Percentiles rank a stretch among this genome's conserved stretches.
phyloP scores from a whole-genome alignment of 1,140 invertebrate species.

The Brachionus rubens region DNA sequence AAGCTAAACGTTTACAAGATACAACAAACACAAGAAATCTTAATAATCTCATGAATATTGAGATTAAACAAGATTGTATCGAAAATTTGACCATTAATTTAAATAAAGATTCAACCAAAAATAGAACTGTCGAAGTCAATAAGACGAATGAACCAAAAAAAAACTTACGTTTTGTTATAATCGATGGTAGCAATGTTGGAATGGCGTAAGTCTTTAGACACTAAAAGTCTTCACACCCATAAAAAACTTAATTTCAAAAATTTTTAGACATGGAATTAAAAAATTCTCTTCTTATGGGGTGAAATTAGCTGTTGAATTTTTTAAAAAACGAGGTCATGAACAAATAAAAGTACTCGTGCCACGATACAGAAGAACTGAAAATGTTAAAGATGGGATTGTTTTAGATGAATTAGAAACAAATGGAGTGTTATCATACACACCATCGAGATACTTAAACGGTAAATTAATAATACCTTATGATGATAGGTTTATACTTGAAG shows the following conservation, averaged over 20 bases:
- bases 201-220: not conserved
- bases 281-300: not conserved
- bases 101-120: too few relatives aligned
- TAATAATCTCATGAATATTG: too few relatives aligned
- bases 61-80: too few relatives aligned
- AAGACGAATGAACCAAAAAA: not conserved
- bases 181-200: slow-evolving; percentile 35
- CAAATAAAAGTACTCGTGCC: slow-evolving; percentile 3
- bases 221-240: too few relatives aligned
- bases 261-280: slow-evolving; percentile 4
- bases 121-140: too few relatives aligned
- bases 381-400: not conserved
- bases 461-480: slow-evolving; percentile 33
- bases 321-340: not conserved
- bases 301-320: slow-evolving; percentile 22
- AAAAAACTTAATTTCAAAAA: too few relatives aligned
- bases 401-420: slow-evolving; percentile 21
- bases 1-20: too few relatives aligned
- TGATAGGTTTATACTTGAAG: slow-evolving; percentile 35
- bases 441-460: slow-evolving; percentile 23
- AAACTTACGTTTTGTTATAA: not conserved
- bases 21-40: too few relatives aligned
- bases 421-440: not conserved
- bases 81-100: too few relatives aligned
- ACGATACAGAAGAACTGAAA: not conserved